Evolutionary conservation across 2,888 invertebrate genomes (phyloP), one percentile per base, ranked within the genome.

Genomic region (Chrysotoxum bicinctum): DNA sequence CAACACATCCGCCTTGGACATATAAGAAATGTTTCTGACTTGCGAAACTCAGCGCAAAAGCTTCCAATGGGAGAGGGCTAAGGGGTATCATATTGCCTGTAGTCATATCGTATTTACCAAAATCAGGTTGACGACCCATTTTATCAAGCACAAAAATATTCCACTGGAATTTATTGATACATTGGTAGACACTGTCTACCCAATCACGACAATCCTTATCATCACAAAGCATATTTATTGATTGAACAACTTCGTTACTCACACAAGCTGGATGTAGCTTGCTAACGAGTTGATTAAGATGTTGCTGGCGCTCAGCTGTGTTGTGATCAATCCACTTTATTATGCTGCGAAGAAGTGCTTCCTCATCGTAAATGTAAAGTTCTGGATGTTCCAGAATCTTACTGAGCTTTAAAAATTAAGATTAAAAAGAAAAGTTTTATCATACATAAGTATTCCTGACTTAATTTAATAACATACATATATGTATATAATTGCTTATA

Each of bases 141-240:
- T 90, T 90, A 54, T 90, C 89, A 21, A 90, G 83, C 16, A 90
- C 83, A 87, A 89, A 90, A n/a, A 89, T 88, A 23, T 88, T 88
- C 89, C 89, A 89, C 10, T 89, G 88, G 50, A 87, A 72, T 14
- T 82, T 87, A 48, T 79, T 87, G 8, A 81, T 80, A 40, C 87
- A 87, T 7, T 88, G 86, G 30, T 87, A 74, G 19, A 89, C 89
- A 30, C 88, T 88, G 19, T 83, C 86, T 14, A 88, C 66, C 90
- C 90, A 90, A 23, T 88, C 82, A 3, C 83, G 75, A 45, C 89
- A 88, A 3, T 80, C 70, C 10, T 75, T 52, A 16, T 88, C 87
- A 12, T 88, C 78, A n/a, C 72, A 84, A 8, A 89, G 62, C 8
- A 88, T 79, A 21, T 87, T 81, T n/a, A 88, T 74, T 0, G 88